These are phyloP conservation scores for Aptenodytes patagonicus DNA, from an alignment of 2,113 vertebrate genomes.

Conservation along the genomic window DNA sequence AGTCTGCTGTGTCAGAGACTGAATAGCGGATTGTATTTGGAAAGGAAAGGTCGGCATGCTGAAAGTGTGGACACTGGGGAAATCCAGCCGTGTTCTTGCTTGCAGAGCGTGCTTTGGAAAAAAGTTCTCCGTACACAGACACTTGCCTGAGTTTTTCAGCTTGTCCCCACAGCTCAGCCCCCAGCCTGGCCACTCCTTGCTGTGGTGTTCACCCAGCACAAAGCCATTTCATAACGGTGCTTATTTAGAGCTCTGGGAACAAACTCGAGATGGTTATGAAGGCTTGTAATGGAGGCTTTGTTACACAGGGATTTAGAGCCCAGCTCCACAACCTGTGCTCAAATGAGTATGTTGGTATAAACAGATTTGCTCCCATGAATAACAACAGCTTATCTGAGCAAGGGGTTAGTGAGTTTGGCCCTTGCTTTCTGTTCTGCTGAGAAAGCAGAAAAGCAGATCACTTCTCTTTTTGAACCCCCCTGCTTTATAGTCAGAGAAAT, in stretches of 20 bases:
- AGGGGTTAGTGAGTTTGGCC: not conserved
- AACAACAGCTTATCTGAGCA: not conserved
- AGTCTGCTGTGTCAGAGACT: not conserved
- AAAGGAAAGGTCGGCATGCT: not conserved
- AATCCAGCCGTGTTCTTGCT: not conserved
- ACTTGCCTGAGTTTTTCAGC: not conserved
- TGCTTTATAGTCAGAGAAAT: not conserved
- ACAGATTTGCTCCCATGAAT: conserved; percentile 9
- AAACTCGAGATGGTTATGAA: not conserved
- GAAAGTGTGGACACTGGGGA: not conserved
- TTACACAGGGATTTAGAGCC: conserved; percentile 6
- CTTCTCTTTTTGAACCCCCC: not conserved
- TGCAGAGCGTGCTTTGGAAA: not conserved
- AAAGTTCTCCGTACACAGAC: not conserved
- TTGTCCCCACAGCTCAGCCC: not conserved
- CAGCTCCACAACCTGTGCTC: not conserved
- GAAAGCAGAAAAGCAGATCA: not conserved
- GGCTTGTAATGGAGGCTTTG: not conserved
- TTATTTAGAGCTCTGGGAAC: not conserved
- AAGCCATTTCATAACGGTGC: not conserved
- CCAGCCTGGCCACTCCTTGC: not conserved
- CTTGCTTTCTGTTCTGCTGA: not conserved
- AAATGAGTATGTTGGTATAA: not conserved
- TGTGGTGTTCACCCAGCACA: not conserved
- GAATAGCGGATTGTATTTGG: not conserved